A percentile compares a stretch with the other conserved stretches of the same genome.
These are phyloP conservation scores for Brenthis daphne DNA, from an alignment of 2,888 invertebrate species.

Conservation along the genomic window DNA sequence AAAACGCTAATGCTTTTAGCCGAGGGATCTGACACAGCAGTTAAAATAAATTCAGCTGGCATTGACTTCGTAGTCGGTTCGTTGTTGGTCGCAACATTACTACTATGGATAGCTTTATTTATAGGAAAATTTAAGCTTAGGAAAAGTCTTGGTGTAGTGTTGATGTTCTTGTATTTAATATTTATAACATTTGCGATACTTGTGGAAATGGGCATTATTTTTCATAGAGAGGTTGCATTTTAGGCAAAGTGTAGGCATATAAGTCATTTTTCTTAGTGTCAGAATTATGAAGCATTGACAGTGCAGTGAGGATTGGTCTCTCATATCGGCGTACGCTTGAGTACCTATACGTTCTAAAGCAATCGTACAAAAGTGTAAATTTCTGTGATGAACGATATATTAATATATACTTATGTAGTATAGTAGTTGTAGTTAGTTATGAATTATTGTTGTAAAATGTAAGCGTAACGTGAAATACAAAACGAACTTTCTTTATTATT, in stretches of 20 bases:
- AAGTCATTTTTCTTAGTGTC: not conserved
- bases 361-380: not conserved
- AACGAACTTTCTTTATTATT: not conserved
- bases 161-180: conserved; percentile 84
- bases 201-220: conserved; percentile 88
- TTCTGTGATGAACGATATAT: conserved; percentile 27
- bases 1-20: conserved; percentile 83
- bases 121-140: conserved; percentile 87
- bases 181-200: conserved; percentile 90
- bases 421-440: conserved; percentile 4
- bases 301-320: not conserved
- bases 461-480: not conserved
- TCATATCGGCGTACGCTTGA: not conserved
- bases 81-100: conserved; percentile 87
- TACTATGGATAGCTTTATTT: conserved; percentile 86
- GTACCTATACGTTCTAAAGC: not conserved
- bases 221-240: conserved; percentile 28
- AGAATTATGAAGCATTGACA: not conserved
- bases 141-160: conserved; percentile 85
- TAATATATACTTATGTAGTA: conserved; percentile 3
- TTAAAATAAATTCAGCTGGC: conserved; percentile 89
- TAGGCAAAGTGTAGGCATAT: not conserved
- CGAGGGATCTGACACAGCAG: conserved; percentile 71
- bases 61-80: conserved; percentile 92
- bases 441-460: not conserved